A percentile compares a stretch with the other conserved stretches of the same genome.
These are phyloP conservation scores for Monopterus albus DNA, from an alignment of 2,113 vertebrate genomes.

Conservation along the genomic window DNA sequence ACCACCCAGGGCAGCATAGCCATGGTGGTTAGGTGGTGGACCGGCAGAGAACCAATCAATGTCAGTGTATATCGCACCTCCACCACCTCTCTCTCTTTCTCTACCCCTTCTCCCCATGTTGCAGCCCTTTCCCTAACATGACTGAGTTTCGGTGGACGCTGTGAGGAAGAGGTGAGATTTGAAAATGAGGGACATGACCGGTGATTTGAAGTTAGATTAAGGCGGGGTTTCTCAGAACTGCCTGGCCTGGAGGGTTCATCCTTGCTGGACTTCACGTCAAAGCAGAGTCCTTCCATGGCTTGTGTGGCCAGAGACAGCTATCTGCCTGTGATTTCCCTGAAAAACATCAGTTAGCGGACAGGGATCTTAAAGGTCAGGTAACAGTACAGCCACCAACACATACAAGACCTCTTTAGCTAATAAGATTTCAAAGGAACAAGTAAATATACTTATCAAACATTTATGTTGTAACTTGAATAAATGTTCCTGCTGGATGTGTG, in stretches of 20 bases:
- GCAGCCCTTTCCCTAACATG: not conserved
- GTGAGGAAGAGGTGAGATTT: slow-evolving; percentile 8
- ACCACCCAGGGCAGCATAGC: slow-evolving; percentile 96
- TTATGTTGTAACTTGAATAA: not conserved
- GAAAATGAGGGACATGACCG: slow-evolving; percentile 48
- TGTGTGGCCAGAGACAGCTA: slow-evolving; percentile 15
- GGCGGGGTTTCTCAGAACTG: slow-evolving; percentile 17
- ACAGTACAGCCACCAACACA: not conserved
- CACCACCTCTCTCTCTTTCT: slow-evolving; percentile 32
- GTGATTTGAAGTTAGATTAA: slow-evolving; percentile 30
- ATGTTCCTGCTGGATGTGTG: not conserved
- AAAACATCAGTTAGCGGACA: slow-evolving; percentile 35
- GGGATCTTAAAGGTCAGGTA: not conserved
- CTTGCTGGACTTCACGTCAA: slow-evolving; percentile 74
- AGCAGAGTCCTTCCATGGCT: slow-evolving; percentile 80
- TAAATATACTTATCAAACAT: not conserved
- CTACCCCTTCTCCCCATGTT: slow-evolving; percentile 9
- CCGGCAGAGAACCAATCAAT: slow-evolving; percentile 86
- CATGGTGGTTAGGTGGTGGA: slow-evolving; percentile 92
- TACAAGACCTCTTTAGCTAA: not conserved
- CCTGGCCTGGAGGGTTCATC: slow-evolving; percentile 3
- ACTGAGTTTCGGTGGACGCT: not conserved
- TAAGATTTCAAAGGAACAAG: not conserved
- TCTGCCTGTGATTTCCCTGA: slow-evolving; percentile 41
- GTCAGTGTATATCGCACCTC: slow-evolving; percentile 84